Evolutionary conservation across 2,113 vertebrate species (phyloP), one percentile per base, ranked within the genome.

Genomic region (Eubucco bourcierii): DNA sequence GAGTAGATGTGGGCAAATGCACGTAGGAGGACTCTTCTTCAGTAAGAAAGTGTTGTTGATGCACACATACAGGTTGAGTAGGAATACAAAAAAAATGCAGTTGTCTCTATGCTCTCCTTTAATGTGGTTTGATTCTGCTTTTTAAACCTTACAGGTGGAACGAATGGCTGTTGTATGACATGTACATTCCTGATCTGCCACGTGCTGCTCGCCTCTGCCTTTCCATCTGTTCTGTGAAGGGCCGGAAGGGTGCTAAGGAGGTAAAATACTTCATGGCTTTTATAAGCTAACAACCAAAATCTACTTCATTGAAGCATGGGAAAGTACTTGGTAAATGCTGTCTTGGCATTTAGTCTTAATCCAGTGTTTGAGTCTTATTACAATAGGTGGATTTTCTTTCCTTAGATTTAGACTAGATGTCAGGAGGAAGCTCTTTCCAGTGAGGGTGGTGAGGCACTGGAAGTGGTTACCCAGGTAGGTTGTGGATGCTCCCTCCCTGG

Each of bases 141-240:
- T 65, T 59, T 63, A 70, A 84, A 84, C 82, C 63, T 34, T 66
- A 4, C 74, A 99, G 99, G 73, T 99, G 99, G 99, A 99, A 98
- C 73, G 99, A 99, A 79, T 99, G 99, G 99, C 98, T 99, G 72
- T 97, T 98, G 37, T 99, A 99, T 70, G 99, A 99, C 64, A 99
- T 99, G 98, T 99, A 99, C 97, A 98, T 99, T 97, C 98, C 98
- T 76, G 99, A 99, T 86, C 98, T 99, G 83, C 99, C 99, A 17
- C 98, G 99, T n/a, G 99, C 99, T 56, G 99, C 99, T 92, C 98
- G 99, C 60, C 99, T 99, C 93, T 99, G 99, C 96, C 98, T 99
- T 56, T 99, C 99, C 52, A 99, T 99, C 97, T 99, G 99, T 95
- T 99, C 99, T 50, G 99, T 99, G 34, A 99, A 99, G 95, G 99